Percentiles rank a stretch among this genome's conserved stretches.
phyloP scores from a whole-genome alignment of 2,113 vertebrate species.

The Australoheros scitulus region DNA sequence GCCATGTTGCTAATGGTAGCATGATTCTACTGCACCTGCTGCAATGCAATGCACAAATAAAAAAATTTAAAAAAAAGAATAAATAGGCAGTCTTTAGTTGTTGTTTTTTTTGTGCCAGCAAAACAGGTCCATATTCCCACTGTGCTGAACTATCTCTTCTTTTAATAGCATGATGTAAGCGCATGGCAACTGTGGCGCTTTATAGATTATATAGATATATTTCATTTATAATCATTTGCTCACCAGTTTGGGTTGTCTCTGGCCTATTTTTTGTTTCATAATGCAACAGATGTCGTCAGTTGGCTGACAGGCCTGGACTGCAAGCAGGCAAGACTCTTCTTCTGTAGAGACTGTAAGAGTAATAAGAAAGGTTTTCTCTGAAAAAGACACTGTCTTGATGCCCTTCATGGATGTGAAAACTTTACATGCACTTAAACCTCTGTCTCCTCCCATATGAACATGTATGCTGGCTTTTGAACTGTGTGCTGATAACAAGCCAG shows the following conservation, averaged over 20 bases:
- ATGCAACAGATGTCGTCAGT: background rate
- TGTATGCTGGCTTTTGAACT: background rate
- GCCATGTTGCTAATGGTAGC: background rate
- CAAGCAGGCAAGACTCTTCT: background rate
- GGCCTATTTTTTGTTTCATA: background rate
- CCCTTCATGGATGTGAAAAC: no score
- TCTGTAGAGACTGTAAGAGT: background rate
- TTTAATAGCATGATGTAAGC: background rate
- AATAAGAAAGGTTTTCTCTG: no score
- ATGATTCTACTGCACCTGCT: background rate
- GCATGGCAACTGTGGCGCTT: background rate
- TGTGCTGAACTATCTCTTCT: background rate
- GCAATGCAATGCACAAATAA: no score
- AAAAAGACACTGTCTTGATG: no score
- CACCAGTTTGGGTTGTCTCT: no score
- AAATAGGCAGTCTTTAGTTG: no score
- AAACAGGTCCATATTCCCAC: no score
- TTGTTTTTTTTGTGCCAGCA: no score
- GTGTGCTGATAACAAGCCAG: background rate
- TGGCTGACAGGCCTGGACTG: background rate
- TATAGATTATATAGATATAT: no score
- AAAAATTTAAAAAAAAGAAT: no score
- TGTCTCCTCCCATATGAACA: background rate
- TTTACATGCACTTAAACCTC: fast-evolving
- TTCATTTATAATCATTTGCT: background rate